Evolutionary conservation across 2,797 vertebrate genomes (phyloP).

Genomic region (Trachops cirrhosus): DNA sequence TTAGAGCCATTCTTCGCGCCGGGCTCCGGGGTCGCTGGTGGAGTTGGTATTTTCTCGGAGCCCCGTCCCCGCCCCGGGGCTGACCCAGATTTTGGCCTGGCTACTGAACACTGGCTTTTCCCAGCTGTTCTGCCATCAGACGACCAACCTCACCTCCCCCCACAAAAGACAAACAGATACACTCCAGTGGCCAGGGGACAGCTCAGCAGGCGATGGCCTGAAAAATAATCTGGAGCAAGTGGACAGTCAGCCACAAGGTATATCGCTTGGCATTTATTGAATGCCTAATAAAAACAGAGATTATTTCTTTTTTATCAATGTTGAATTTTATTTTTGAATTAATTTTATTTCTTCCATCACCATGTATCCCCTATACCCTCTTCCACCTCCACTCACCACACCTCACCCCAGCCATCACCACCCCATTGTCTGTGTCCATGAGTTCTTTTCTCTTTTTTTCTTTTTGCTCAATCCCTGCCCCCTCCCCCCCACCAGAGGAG

Average conservation of each 20-base stretch:
- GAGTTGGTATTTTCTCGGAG: accelerated
- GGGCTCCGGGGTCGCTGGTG: neutral
- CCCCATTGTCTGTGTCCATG: neutral
- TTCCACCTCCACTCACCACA: neutral
- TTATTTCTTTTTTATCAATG: neutral
- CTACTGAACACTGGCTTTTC: neutral
- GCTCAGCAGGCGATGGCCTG: neutral
- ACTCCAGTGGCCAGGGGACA: neutral
- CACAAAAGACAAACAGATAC: neutral
- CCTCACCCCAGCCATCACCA: neutral
- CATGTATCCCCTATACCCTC: neutral
- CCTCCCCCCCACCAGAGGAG: neutral
- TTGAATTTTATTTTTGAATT: neutral
- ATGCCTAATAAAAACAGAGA: neutral
- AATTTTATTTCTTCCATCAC: neutral
- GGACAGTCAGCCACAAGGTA: neutral
- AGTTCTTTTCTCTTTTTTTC: neutral
- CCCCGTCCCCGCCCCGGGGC: neutral
- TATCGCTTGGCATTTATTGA: neutral
- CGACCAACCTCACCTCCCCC: neutral
- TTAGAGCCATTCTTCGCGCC: neutral
- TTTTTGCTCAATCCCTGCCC: neutral
- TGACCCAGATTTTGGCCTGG: neutral
- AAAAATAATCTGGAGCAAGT: neutral
- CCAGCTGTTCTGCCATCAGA: neutral